Percentiles rank a stretch among this genome's conserved stretches.
phyloP scores from a whole-genome alignment of 1,140 invertebrate genomes.

The Leptonema lineaticorne region DNA sequence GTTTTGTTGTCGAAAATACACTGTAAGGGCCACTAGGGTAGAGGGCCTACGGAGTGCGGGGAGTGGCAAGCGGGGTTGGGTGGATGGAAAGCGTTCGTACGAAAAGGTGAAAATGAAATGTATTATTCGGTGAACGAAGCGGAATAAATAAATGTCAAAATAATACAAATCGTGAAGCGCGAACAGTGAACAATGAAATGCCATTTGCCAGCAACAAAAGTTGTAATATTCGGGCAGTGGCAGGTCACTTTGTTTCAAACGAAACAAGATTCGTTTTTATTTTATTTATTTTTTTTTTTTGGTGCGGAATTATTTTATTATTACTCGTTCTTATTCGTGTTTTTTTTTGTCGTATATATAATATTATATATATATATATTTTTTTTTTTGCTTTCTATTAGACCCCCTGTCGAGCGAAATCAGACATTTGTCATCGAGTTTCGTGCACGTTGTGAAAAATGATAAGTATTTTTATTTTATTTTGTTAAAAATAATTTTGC shows the following conservation, averaged over 20 bases:
- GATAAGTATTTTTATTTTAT: too few relatives aligned
- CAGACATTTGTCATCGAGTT: too few relatives aligned
- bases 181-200: constrained; percentile 16
- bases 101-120: constrained; percentile 28
- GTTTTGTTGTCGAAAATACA: too few relatives aligned
- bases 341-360: not conserved
- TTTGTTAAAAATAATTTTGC: too few relatives aligned
- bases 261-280: constrained; percentile 12
- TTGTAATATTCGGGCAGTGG: constrained; percentile 11
- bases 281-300: too few relatives aligned
- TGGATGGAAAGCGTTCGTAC: not conserved
- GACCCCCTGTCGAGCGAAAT: not conserved
- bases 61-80: not conserved
- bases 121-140: constrained; percentile 10
- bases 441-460: too few relatives aligned
- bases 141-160: constrained; percentile 28
- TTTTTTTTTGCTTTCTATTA: too few relatives aligned
- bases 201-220: constrained; percentile 24
- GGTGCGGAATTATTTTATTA: not conserved
- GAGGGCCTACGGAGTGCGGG: too few relatives aligned
- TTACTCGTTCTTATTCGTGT: not conserved
- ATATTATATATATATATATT: too few relatives aligned
- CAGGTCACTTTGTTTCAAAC: constrained; percentile 19
- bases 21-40: too few relatives aligned
- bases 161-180: constrained; percentile 21